Base-by-base conservation (phyloP, 2,113 vertebrate genomes). In the Tragulus kanchil region DNA sequence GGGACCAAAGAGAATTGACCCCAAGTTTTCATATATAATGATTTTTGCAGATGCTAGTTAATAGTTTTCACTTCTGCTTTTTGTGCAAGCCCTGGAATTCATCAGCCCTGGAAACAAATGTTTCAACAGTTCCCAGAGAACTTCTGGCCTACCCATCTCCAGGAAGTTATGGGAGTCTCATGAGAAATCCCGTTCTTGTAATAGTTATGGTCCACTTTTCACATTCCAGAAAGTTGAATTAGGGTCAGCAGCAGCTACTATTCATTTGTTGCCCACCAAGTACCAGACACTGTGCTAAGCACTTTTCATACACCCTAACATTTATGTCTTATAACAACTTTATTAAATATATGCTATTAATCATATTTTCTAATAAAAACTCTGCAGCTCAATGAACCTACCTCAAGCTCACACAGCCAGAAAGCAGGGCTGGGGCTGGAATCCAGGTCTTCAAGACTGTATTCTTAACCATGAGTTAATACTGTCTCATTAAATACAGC, bases 51-150 rank as follows among this genome's bases (percentile, higher is more conserved):
- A 92, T 96, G 97, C 23, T 61, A 96, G 71, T 95, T 96, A 83
- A 96, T 97, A 95, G 52, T 48, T 96, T 97, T 97, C n/a, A 64
- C 93, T 96, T 97, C 94, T 96, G 97, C 56, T 79, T 95, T 94
- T 97, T 95, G 93, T 26, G 0, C 67, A 94, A 96, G 82, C 83
- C 71, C 85, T 97, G 95, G 94, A 96, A 97, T 89, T 88, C 88
- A 90, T 85, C 64, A 75, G 90, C 78, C 90, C 52, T 97, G 95
- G 90, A 97, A 97, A 85, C 88, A 92, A 91, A 96, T 16, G 15
- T 89, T 87, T 94, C 85, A 95, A 64, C 16, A 84, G 69, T 97
- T 96, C 95, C 96, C 97, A 95, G 90, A 95, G 87, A 95, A 97
- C 81, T 96, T 95, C 90, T 96, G 95, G 94, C 96, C 85, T 97